phyloP scores from a whole-genome alignment of 2,888 invertebrate genomes.

The Ephialtes manifestator region DNA sequence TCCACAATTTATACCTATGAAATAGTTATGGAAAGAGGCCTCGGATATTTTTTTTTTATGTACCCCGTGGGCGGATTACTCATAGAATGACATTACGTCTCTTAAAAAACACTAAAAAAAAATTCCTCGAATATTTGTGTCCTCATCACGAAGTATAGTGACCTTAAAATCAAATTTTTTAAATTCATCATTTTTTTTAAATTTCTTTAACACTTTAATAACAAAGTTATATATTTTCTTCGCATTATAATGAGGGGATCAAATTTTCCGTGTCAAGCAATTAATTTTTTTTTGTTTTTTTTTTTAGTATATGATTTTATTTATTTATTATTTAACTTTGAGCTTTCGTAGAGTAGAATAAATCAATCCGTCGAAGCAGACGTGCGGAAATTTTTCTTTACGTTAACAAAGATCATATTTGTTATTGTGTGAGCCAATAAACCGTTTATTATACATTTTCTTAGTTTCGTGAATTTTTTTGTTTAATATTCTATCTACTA shows the following conservation, averaged over 20 bases:
- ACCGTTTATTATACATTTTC: no score
- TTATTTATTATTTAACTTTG: no score
- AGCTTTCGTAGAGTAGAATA: no score
- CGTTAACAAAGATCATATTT: background rate
- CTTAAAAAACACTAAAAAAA: background rate
- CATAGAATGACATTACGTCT: constrained; percentile 20
- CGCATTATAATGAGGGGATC: background rate
- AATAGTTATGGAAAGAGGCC: constrained; percentile 48
- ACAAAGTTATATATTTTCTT: background rate
- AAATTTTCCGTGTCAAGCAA: no score
- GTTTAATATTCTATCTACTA: no score
- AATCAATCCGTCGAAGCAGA: background rate
- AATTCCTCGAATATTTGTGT: constrained; percentile 1
- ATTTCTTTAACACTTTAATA: background rate
- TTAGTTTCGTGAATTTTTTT: no score
- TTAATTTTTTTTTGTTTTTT: no score
- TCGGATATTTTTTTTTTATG: constrained; percentile 36
- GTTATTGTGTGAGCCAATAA: background rate
- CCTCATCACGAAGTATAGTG: background rate
- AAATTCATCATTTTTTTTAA: no score
- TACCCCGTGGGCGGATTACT: constrained; percentile 41
- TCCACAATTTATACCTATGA: constrained; percentile 1
- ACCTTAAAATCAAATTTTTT: background rate
- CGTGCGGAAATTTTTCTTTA: background rate
- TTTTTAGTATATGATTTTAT: no score